Base-by-base conservation (phyloP, 2,797 vertebrate genomes). In the Nannoperca australis region DNA sequence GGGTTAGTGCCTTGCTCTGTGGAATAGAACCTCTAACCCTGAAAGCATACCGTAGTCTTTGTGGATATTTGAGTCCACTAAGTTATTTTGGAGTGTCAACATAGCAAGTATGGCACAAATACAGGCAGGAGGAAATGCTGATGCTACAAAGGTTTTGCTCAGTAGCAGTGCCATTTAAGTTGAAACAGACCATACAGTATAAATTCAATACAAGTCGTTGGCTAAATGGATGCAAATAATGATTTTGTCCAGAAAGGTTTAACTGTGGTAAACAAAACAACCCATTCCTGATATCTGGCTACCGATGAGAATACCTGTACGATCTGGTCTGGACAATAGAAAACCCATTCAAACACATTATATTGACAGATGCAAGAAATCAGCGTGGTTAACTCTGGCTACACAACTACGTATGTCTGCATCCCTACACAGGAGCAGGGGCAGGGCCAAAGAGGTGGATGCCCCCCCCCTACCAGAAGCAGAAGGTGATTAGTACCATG, bases 11-110 rank as follows among this genome's bases (percentile, higher is more conserved):
- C 66, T 56, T 42, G 38, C 51, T 70, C 61, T 42, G 36, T 50
- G 49, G 63, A 79, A 65, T 5, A 55, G 42, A 74, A 71, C 73
- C 70, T 70, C 34, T 72, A 65, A 78, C 70, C 58, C 63, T 47
- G 45, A 69, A 47, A 74, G 72, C 70, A 56, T 79, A 15, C 66
- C 18, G 49, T 7, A 18, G 45, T 45, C 42, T 78, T 64, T 14
- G 8, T 17, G 44, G 60, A 66, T 11, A 40, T 68, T 18, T 13
- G 30, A 69, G 51, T 81, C 20, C 30, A 20, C 30, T 40, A 27
- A 54, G 32, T 66, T 83, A 65, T 82, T 81, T 82, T 65, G 47
- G 22, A 61, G 22, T 6, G 51, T 71, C 45, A 66, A 54, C 50
- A 77, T 18, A 50, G 27, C 27, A 45, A 44, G 61, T 34, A 30